Percentiles rank a stretch among this genome's conserved stretches.
Evolutionary conservation across 1,140 invertebrate species (phyloP).

Genomic region (Periplaneta americana): DNA sequence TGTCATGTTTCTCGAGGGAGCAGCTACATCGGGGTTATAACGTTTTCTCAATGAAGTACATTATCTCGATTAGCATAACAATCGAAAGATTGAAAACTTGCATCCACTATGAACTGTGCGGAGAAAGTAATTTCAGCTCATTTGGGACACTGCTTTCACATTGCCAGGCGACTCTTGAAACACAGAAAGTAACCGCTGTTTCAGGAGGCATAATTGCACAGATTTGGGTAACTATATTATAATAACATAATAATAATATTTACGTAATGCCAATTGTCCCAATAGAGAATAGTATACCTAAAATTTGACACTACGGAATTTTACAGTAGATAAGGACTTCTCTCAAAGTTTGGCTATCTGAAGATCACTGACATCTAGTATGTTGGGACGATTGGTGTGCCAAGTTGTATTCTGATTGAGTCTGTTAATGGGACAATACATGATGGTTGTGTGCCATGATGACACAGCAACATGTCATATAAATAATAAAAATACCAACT

Average conservation of each 20-base stretch:
- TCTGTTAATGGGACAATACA: too few relatives aligned
- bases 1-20: neutral
- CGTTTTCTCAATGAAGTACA: too few relatives aligned
- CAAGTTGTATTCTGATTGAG: neutral
- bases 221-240: neutral
- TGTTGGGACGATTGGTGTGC: neutral
- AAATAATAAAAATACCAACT: neutral
- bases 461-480: neutral
- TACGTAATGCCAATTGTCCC: neutral
- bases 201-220: neutral
- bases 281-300: neutral
- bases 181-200: neutral
- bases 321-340: neutral
- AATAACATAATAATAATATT: too few relatives aligned
- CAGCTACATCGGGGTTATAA: neutral
- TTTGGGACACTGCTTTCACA: neutral
- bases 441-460: neutral
- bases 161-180: neutral
- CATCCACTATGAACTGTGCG: neutral
- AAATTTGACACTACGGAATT: neutral
- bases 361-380: neutral
- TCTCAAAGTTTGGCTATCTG: neutral
- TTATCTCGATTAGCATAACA: neutral
- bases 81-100: neutral
- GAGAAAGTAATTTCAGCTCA: neutral